A percentile compares a stretch with the other conserved stretches of the same genome.
Evolutionary conservation across 64 coral and sea anemone species (phyloP).

Genomic region (Actinia tenebrosa): DNA sequence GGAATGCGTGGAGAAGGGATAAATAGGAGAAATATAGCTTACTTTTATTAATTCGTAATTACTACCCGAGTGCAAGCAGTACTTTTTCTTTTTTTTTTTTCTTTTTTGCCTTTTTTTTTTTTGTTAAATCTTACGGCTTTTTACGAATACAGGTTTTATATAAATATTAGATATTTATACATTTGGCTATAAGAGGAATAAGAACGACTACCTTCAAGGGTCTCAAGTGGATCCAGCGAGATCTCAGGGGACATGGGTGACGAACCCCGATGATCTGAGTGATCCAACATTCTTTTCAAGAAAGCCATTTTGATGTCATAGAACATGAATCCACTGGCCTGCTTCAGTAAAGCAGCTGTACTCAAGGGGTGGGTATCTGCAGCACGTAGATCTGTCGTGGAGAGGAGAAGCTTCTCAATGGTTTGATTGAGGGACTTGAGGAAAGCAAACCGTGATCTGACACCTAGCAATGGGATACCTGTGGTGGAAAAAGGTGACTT

Average conservation of each 20-base stretch:
- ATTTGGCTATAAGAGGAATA: no score
- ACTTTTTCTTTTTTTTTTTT: no score
- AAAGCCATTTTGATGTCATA: slow-evolving; percentile 87
- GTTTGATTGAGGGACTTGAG: slow-evolving; percentile 82
- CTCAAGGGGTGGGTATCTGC: slow-evolving; percentile 51
- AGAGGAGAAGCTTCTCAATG: slow-evolving; percentile 71
- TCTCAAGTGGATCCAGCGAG: slow-evolving; percentile 90
- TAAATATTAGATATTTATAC: no score
- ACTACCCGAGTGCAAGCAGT: no score
- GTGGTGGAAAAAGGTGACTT: not conserved
- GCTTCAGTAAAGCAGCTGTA: slow-evolving; percentile 64
- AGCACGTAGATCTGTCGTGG: slow-evolving; percentile 72
- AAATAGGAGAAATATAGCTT: no score
- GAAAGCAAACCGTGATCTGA: slow-evolving; percentile 83
- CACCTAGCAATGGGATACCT: slow-evolving; percentile 60
- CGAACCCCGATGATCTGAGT: slow-evolving; percentile 62
- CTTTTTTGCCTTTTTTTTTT: no score
- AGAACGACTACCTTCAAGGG: slow-evolving; percentile 64
- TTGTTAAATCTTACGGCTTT: no score
- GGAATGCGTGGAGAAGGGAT: no score
- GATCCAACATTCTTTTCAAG: slow-evolving; percentile 81
- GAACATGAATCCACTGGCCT: slow-evolving; percentile 75
- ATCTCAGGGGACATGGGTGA: slow-evolving; percentile 79
- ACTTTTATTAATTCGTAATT: no score
- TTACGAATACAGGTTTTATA: no score